Conservation (phyloP, 30 jellyfish, hydroid and myxozoan species). For the Cassiopea xamachana region DNA sequence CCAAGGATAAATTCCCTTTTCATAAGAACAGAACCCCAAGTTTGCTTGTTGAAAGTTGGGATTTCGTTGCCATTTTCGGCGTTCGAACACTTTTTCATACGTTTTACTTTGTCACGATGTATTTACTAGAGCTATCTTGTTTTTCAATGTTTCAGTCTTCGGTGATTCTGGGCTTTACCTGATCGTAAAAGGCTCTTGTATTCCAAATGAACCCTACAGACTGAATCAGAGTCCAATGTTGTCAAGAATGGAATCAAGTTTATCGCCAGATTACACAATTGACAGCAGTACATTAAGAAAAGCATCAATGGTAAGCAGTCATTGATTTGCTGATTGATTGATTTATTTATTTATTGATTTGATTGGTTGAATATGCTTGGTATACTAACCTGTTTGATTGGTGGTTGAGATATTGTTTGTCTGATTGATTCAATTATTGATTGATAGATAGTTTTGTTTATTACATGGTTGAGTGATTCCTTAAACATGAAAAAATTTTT, state of each 20-base stretch:
- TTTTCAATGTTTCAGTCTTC: constrained; percentile 11
- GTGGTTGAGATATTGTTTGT: not conserved
- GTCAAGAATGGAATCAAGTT: constrained; percentile 8
- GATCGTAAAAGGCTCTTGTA: constrained; percentile 52
- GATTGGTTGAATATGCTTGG: not conserved
- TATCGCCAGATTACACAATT: not conserved
- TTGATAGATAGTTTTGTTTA: not conserved
- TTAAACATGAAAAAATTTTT: not conserved
- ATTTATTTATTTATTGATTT: not conserved
- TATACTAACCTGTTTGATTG: not conserved
- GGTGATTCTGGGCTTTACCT: constrained; percentile 71
- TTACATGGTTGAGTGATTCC: not conserved
- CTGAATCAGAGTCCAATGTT: not conserved
- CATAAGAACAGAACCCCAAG: not conserved
- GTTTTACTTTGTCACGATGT: too few species aligned
- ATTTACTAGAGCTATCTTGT: too few species aligned
- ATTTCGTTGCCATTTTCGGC: too few species aligned
- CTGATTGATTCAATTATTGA: not conserved
- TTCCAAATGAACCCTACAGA: not conserved
- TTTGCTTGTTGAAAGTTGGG: too few species aligned
- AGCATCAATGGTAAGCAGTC: not conserved
- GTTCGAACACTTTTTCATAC: too few species aligned
- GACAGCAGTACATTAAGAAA: not conserved
- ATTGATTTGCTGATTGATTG: not conserved
- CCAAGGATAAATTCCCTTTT: not conserved